Base-by-base conservation (phyloP, 1,140 invertebrate species). In the Antheraea pernyi region DNA sequence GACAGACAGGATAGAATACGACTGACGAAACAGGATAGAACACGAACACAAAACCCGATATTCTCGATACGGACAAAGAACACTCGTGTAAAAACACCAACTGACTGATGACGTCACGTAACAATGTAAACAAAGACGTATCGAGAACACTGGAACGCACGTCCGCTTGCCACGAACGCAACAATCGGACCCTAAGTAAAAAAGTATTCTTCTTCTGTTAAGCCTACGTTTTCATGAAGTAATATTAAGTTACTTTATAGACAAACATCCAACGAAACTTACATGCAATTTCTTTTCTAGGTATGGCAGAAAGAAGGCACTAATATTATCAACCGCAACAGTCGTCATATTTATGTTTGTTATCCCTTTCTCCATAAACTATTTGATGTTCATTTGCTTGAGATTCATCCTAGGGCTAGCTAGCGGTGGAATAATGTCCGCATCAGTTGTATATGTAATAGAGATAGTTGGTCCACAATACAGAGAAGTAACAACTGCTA, bases 401-500 rank as follows among this genome's bases (percentile, higher is more conserved):
- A 75, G 85, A 53, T 81, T 86, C 30, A 65, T 80, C 5, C 74
- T 74, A 8, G 85, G 85, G 6, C 7, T 86, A 6, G 72, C 78
- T 5, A 74, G 74, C 7, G 85, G 85, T 19, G 85, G 85, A 10
- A 68, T 73, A 6, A 46, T 88, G 10, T 68, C 76, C 6, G 71
- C 78, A 6, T 63, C 70, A 13, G 19, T 83, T 9, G 75, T 85
- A 6, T 65, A 78, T 3, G 70, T 79, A 7, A 63, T 84, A 68
- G 85, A 88, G 75, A 72, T 82, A 10, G 70, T 81, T 18, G 83
- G 85, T 11, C 77, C 82, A 9, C 60, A 71, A 13, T 69, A 85
- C 8, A 77, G 80, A 63, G 84, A 86, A 66, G 61, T 74, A 18
- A 80, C 76, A 7, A 71, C 71, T 19, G 19, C 70, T 10, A 68